Evolutionary conservation across 1,140 invertebrate genomes (phyloP).

Genomic region (Akabosia matsudoensis): DNA sequence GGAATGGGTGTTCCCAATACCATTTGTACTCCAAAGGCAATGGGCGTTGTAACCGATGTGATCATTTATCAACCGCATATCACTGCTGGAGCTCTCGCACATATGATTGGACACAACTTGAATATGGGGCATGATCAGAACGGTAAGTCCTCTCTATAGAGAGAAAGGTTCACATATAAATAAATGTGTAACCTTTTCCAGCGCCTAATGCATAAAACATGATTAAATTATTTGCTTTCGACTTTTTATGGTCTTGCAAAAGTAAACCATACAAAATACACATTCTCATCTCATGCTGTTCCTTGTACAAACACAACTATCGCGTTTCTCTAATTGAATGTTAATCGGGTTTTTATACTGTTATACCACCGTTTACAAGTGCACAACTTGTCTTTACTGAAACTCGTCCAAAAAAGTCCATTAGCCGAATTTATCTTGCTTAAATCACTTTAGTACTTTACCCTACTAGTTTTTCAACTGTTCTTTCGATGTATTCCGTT

Average conservation of each 20-base stretch:
- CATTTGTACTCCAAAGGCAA: conserved; percentile 62
- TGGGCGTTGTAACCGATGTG: conserved; percentile 63
- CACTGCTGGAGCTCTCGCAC: conserved; percentile 85
- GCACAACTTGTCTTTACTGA: background rate
- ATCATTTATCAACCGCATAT: conserved; percentile 69
- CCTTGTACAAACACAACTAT: background rate
- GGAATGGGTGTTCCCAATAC: conserved; percentile 77
- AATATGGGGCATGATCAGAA: conserved; percentile 91
- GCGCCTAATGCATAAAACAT: too few species aligned
- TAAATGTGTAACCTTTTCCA: too few species aligned
- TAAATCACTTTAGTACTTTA: conserved; percentile 6
- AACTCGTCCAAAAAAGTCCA: conserved; percentile 4
- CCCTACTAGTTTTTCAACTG: too few species aligned
- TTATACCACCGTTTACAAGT: background rate
- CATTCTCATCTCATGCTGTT: background rate
- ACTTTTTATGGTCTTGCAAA: background rate
- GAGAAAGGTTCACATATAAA: too few species aligned
- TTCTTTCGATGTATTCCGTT: too few species aligned
- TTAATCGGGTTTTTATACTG: background rate
- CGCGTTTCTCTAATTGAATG: conserved; percentile 15
- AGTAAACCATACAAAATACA: background rate
- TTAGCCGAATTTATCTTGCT: background rate
- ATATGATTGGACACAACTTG: conserved; percentile 96
- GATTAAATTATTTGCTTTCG: too few species aligned
- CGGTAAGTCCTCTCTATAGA: too few species aligned